Evolutionary conservation across 2,888 invertebrate genomes (phyloP).

Genomic region (Aplocera efformata): DNA sequence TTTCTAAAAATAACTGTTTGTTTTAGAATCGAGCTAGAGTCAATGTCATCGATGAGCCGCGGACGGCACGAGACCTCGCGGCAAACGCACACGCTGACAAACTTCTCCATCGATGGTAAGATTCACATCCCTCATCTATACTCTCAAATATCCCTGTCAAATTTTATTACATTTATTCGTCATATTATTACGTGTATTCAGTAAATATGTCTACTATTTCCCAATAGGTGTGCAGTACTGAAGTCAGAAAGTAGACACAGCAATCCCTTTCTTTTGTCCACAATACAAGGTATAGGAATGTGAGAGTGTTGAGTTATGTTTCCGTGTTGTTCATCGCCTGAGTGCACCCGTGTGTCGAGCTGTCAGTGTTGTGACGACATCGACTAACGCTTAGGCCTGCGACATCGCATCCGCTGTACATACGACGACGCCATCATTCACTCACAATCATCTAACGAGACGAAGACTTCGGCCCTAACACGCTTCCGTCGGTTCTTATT

Average conservation of each 20-base stretch:
- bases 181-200: constrained; percentile 33
- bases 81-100: constrained; percentile 60
- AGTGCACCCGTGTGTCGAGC: constrained; percentile 27
- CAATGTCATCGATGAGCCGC: constrained; percentile 84
- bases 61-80: constrained; percentile 71
- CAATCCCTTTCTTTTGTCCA: constrained; percentile 76
- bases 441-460: constrained; percentile 41
- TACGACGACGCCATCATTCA: constrained; percentile 38
- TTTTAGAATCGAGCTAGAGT: constrained; percentile 86
- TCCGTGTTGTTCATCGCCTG: constrained; percentile 37
- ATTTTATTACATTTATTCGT: constrained; percentile 3
- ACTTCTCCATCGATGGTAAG: constrained; percentile 73
- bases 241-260: constrained; percentile 77
- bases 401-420: constrained; percentile 42
- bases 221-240: constrained; percentile 78
- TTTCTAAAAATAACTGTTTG: no score
- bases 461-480: constrained; percentile 49
- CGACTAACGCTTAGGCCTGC: constrained; percentile 69
- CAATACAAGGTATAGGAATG: constrained; percentile 78
- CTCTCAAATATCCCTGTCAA: no score
- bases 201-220: constrained; percentile 70
- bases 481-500: constrained; percentile 48
- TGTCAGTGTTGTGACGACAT: constrained; percentile 32
- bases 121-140: constrained; percentile 13
- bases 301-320: constrained; percentile 69